Conservation (phyloP, 2,113 vertebrate genomes). For the Silurus asotus region DNA sequence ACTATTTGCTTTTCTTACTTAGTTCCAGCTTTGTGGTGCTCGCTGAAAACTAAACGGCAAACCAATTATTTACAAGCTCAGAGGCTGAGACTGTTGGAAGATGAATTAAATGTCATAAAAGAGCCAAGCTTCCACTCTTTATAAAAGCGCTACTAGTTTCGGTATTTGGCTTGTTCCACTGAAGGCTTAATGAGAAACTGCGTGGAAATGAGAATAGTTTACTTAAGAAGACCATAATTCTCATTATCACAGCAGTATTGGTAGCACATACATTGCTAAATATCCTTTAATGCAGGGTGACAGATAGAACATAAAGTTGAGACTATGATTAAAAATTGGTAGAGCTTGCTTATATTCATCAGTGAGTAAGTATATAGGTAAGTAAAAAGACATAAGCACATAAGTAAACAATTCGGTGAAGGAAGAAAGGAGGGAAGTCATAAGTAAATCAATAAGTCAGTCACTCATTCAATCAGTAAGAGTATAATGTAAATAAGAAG, state of each 20-base stretch:
- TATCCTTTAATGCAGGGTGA: background rate
- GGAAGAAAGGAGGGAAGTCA: too few species aligned
- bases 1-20: background rate
- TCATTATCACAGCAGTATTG: slow-evolving; percentile 5
- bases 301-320: background rate
- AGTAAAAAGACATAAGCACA: background rate
- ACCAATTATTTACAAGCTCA: slow-evolving; percentile 18
- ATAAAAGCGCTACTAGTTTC: slow-evolving; percentile 15
- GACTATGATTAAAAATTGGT: background rate
- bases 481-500: too few species aligned
- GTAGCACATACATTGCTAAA: background rate
- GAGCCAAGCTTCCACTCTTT: background rate
- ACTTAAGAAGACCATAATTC: background rate
- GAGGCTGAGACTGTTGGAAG: background rate
- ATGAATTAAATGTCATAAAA: slow-evolving; percentile 31
- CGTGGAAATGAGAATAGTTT: background rate
- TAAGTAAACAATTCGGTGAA: background rate
- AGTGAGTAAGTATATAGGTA: background rate
- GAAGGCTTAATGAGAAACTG: slow-evolving; percentile 19
- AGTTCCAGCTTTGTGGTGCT: background rate
- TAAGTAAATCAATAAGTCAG: too few species aligned
- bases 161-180: background rate
- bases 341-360: background rate
- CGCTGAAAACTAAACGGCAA: background rate
- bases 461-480: too few species aligned